Base-by-base conservation (phyloP, 2,888 invertebrate species). In the Bombylius discolor region DNA sequence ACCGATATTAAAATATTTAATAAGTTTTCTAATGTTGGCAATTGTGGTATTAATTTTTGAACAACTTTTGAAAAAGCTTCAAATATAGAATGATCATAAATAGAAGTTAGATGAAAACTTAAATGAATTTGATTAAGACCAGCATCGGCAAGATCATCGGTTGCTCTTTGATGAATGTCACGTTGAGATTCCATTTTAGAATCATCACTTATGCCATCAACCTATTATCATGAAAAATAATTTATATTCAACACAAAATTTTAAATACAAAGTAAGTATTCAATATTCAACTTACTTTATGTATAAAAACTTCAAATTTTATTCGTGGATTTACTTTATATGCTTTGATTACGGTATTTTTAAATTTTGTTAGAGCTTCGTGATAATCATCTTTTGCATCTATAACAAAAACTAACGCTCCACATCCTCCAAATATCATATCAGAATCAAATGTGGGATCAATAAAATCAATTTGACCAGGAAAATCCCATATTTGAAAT, bases 11-110 rank as follows among this genome's bases (percentile, higher is more conserved):
- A 85, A 70, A 98, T 94, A 73, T 99, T 97, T 60, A 99, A 79
- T 62, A 99, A 82, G 76, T 97, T 95, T 78, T 99, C 99, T 70
- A 99, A 77, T 4, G 95, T 94, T 42, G 97, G 93, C 66, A 99
- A 78, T 73, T 99, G 98, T 45, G 95, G 95, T 68, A 99, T 98
- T 60, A 99, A 77, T 74, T 99, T 99, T 74, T 99, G 99, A 53
- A 99, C 97, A 60, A 99, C 98, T 84, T 99, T 99, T 66, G 96
- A 97, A 77, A 98, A 98, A 12, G 99, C 99, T 77, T 99, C 99
- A 77, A 99, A 99, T 76, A 99, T 99, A 62, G 98, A 98, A 76
- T 99, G 99, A 76, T 99, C 99, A 72, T 99, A 99, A 64, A 99
- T 99, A 59, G 97, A 98, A 32, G 98, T 99, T 60, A 98, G 78